Conservation (phyloP, 2,113 vertebrate genomes). For the Aldabrachelys gigantea region DNA sequence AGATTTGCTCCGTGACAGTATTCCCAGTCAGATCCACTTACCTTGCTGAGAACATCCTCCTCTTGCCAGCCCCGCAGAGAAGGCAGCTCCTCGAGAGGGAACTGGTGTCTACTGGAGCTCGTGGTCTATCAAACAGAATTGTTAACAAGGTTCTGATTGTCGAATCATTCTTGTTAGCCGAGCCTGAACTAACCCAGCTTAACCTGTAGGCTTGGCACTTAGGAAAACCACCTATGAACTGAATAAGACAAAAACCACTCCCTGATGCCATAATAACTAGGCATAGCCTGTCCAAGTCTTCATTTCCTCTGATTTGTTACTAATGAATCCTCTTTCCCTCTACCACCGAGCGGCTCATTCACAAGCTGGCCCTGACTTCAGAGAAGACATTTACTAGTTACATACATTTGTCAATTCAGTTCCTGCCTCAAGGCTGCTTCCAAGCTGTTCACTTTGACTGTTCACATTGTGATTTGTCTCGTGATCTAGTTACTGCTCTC, state of each 20-base stretch:
- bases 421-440: neutral
- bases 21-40: no score
- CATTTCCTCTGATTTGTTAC: neutral
- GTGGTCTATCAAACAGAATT: neutral
- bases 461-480: neutral
- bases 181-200: slow-evolving; percentile 26
- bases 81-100: neutral
- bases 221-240: slow-evolving; percentile 34
- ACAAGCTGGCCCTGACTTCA: neutral
- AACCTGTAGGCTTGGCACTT: slow-evolving; percentile 32
- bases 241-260: neutral
- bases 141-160: slow-evolving; percentile 5
- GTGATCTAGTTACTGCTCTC: neutral
- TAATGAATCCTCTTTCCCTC: neutral
- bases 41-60: neutral
- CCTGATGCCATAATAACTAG: no score
- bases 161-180: slow-evolving; percentile 30
- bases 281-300: no score
- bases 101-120: neutral
- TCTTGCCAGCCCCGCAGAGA: slow-evolving; percentile 2
- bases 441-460: neutral
- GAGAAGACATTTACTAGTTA: neutral
- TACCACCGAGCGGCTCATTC: neutral
- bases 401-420: neutral
- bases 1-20: no score